Conservation (phyloP, 1,140 invertebrate genomes). For the Eupristina koningsbergeri region DNA sequence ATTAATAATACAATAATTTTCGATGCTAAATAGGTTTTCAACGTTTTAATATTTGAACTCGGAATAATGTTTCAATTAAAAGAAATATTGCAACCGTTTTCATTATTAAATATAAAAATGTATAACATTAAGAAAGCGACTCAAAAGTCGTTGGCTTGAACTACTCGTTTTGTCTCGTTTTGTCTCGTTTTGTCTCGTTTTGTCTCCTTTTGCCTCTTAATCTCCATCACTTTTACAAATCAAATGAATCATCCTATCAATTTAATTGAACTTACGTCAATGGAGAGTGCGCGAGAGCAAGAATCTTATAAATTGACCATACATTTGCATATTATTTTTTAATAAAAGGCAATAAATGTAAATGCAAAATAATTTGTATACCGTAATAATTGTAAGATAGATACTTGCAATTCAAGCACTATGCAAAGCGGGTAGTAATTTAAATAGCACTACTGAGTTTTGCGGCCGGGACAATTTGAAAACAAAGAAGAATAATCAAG, state of each 20-base stretch:
- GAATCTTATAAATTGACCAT: not conserved
- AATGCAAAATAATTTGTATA: not conserved
- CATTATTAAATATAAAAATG: not conserved
- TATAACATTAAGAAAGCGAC: not conserved
- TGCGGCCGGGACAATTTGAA: not conserved
- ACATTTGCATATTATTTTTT: constrained; percentile 8
- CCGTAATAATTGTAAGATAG: not conserved
- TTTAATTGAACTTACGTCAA: not conserved
- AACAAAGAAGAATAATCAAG: not conserved
- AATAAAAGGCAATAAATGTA: constrained; percentile 6
- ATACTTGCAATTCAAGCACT: not conserved
- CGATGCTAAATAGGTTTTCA: too few relatives aligned
- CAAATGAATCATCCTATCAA: not conserved
- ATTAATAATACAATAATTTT: too few relatives aligned
- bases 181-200: not conserved
- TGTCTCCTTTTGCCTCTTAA: not conserved
- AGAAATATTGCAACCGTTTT: not conserved
- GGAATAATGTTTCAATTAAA: too few relatives aligned
- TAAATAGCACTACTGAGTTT: not conserved
- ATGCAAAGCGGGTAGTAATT: not conserved
- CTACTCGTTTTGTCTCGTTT: too few relatives aligned
- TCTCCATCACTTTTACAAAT: not conserved
- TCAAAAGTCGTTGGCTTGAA: too few relatives aligned
- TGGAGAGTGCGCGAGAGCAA: not conserved
- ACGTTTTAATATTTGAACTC: too few relatives aligned